Percentiles rank a stretch among this genome's conserved stretches.
Conservation (phyloP, 2,888 invertebrate species). For the Callinectes sapidus region DNA sequence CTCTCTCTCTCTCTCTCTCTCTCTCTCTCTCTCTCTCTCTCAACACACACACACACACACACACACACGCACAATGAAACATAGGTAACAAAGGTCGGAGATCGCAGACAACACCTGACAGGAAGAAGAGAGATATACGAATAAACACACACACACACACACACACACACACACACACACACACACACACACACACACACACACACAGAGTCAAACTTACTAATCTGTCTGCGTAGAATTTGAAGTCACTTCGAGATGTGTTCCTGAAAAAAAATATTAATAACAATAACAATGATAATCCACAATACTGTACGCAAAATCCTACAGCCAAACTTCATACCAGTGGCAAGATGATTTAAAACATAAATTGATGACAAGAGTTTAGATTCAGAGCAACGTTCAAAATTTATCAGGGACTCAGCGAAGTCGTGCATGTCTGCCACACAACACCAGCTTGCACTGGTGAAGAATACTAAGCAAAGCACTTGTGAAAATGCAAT, state of each 20-base stretch:
- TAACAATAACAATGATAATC: too few relatives aligned
- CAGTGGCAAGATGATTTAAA: background rate
- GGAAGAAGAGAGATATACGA: background rate
- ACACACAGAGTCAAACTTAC: conserved; percentile 57
- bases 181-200: background rate
- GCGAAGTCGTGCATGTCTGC: background rate
- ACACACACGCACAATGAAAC: background rate
- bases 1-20: conserved; percentile 15
- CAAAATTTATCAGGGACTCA: background rate
- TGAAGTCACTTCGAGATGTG: conserved; percentile 95
- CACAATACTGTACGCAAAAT: too few relatives aligned
- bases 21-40: conserved; percentile 2
- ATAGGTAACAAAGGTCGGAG: background rate
- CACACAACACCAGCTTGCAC: background rate
- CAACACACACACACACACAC: background rate
- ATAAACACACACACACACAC: background rate
- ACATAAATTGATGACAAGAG: conserved; percentile 34
- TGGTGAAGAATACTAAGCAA: background rate
- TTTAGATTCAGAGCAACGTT: too few relatives aligned
- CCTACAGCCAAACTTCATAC: too few relatives aligned
- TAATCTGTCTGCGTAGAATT: conserved; percentile 97
- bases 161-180: conserved; percentile 1
- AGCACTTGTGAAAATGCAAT: background rate
- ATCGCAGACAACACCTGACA: background rate
- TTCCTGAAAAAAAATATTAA: conserved; percentile 75